Evolutionary conservation across 2,888 invertebrate species (phyloP), one percentile per base, ranked within the genome.

Genomic region (Steromphala cineraria): DNA sequence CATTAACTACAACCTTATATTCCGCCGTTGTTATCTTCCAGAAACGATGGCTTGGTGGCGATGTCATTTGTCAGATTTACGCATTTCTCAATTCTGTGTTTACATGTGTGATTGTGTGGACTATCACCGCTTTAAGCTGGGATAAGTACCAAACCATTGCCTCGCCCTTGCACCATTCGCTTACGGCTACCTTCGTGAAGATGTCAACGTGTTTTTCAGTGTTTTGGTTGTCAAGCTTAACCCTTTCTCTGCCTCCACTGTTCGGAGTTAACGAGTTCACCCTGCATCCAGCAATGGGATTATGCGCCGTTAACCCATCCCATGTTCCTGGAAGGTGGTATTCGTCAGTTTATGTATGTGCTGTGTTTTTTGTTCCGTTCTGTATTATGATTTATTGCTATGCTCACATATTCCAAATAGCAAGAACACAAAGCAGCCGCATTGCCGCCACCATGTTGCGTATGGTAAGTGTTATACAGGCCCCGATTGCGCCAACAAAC

Each of bases 391-490:
- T 90, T 31, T 91, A 90, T 79, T 90, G 90, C 80, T 91, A 91
- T 85, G 86, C 88, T 36, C 91, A 91, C 80, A 91, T 91, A 79
- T 91, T 90, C 80, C 85, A 87, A 55, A 91, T 91, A 62, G 91
- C 91, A 7, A 83, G 90, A 36, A 89, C 87, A 4, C 91, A 91
- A 80, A 90, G 90, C 79, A 89, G 90, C 79, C 85, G 90, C 15
- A 91, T 91, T 56, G 91, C 91, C 10, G 91, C 91, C 31, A 91
- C 90, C 15, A 90, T 91, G 90, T 82, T 91, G n/a, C 83, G 90
- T 62, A 90, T 91, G 90, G 90, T 90, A n/a, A 90, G 89, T 80
- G 88, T 91, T 31, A 89, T 91, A 24, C 91, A 91, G 56, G 90
- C 90, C 4, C 89, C 91, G 8, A 88, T 90, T 8, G 87, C 90